These are phyloP conservation scores for Psix sp. DNA, from an alignment of 1,140 invertebrate species.

Conservation along the genomic window DNA sequence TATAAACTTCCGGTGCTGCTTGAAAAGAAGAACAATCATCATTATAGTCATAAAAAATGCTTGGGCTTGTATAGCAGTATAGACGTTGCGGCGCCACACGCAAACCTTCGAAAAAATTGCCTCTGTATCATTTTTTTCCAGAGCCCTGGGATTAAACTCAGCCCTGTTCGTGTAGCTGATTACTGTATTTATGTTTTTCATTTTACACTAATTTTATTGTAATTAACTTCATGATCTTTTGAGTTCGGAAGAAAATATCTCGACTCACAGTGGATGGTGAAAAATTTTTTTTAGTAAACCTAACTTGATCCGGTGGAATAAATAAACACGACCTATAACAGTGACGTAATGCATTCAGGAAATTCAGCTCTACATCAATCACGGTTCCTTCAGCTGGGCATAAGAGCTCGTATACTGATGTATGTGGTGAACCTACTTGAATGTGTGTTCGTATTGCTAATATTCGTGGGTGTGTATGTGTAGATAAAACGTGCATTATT, in stretches of 20 bases:
- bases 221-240: too few species aligned
- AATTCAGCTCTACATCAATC: constrained; percentile 46
- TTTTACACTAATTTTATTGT: constrained; percentile 9
- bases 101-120: constrained; percentile 52
- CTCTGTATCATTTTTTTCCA: constrained; percentile 40
- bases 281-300: too few species aligned
- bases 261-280: too few species aligned
- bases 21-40: constrained; percentile 49
- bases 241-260: too few species aligned
- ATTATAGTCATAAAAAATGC: constrained; percentile 55
- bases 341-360: constrained; percentile 26
- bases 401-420: constrained; percentile 12
- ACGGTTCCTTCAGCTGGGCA: constrained; percentile 22
- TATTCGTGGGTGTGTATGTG: constrained; percentile 3
- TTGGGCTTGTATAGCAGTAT: constrained; percentile 45
- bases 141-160: constrained; percentile 8
- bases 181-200: constrained; percentile 20
- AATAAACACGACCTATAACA: constrained; percentile 22
- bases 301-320: too few species aligned
- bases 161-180: constrained; percentile 9
- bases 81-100: constrained; percentile 66
- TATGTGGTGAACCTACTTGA: neutral
- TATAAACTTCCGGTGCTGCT: constrained; percentile 47
- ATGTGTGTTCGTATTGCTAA: neutral
- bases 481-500: constrained; percentile 43